phyloP scores from a whole-genome alignment of 2,888 invertebrate species.

The Nephrocerus scutellatus region DNA sequence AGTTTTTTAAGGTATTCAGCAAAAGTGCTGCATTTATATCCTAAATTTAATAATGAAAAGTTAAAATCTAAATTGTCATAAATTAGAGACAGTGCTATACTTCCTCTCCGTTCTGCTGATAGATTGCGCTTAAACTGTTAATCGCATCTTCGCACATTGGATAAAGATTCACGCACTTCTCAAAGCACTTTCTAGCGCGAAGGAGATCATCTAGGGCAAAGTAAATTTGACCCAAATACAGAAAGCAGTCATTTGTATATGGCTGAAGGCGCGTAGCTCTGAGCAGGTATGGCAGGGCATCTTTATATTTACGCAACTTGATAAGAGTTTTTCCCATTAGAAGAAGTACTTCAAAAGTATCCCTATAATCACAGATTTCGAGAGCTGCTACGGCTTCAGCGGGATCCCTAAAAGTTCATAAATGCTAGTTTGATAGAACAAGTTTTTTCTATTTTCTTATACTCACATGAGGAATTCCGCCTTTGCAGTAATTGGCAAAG shows the following conservation, averaged over 20 bases:
- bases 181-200: slow-evolving; percentile 75
- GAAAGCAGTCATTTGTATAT: slow-evolving; percentile 66
- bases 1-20: slow-evolving; percentile 46
- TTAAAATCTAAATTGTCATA: background rate
- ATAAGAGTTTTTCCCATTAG: slow-evolving; percentile 35
- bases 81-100: slow-evolving; percentile 38
- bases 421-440: background rate
- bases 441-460: background rate
- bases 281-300: slow-evolving; percentile 58
- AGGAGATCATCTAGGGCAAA: slow-evolving; percentile 56
- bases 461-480: slow-evolving; percentile 36
- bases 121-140: slow-evolving; percentile 67
- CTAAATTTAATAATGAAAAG: too few relatives aligned
- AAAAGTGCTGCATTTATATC: slow-evolving; percentile 35
- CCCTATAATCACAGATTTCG: slow-evolving; percentile 28
- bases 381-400: slow-evolving; percentile 54
- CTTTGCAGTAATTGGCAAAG: slow-evolving; percentile 25
- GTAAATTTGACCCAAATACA: slow-evolving; percentile 72
- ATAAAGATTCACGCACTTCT: slow-evolving; percentile 73
- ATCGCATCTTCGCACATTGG: slow-evolving; percentile 60
- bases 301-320: slow-evolving; percentile 51
- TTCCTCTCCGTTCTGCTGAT: slow-evolving; percentile 60
- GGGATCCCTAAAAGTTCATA: slow-evolving; percentile 38
- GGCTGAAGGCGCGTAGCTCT: slow-evolving; percentile 67
- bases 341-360: slow-evolving; percentile 33